Base-by-base conservation (phyloP, 2,113 vertebrate species). In the Epinephelus moara region DNA sequence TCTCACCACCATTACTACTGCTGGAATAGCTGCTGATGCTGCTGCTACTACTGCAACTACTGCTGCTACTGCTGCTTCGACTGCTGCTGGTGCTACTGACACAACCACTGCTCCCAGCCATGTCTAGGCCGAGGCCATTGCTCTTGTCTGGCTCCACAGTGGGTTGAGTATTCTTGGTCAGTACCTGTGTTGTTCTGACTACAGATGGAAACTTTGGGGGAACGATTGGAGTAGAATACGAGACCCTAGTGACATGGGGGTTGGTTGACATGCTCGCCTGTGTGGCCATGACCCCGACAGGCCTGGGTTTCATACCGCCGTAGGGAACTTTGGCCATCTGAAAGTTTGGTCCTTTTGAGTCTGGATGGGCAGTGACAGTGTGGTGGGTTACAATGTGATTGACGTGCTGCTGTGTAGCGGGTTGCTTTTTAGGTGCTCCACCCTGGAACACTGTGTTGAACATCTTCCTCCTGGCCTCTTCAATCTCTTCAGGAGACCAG, bases 401-500 rank as follows among this genome's bases (percentile, higher is more conserved):
- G 60, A 90, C 78, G 7, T 92, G 93, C 53, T 63, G 89, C 30
- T 68, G 89, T 30, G 89, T 57, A 42, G 89, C 70, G 0, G 90
- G 86, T 49, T 92, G 94, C 80, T 92, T 95, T 49, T 92, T 91
- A 47, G 92, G 89, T 7, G 90, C 86, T 79, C 96, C 96, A 0
- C 97, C 96, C 90, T 99, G 98, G 88, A 99, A 99, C 80, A 99
- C 96, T 0, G 98, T 99, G 90, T 97, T 99, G 90, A 99, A 99
- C 98, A 99, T 99, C 93, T 98, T 99, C 83, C 98, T 97, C 81
- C 97, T 95, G 30, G 98, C 97, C 50, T 99, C 98, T 89, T 99
- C 98, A 0, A 99, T 99, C 92, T 99, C 98, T 90, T 99, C 98
- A 0, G 98, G 98, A 77, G 98, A 98, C 98, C 98, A 99, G 92